Percentiles rank a stretch among this genome's conserved stretches.
phyloP scores from a whole-genome alignment of 1,140 invertebrate genomes.

The Coelopa frigida region DNA sequence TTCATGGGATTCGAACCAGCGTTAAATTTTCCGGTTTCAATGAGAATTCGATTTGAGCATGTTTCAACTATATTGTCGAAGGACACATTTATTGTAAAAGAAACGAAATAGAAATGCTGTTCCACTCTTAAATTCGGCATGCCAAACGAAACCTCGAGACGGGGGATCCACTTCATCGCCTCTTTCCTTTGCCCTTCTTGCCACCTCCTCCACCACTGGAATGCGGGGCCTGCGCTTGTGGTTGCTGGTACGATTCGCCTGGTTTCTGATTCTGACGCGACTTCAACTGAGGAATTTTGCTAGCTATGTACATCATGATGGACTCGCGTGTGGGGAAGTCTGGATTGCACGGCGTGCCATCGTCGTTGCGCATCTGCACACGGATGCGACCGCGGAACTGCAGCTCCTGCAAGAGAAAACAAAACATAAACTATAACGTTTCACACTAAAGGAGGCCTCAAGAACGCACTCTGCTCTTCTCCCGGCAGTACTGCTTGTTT shows the following conservation, averaged over 20 bases:
- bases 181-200: conserved; percentile 32
- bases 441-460: neutral
- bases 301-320: conserved; percentile 67
- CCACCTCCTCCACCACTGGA: conserved; percentile 20
- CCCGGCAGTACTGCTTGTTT: conserved; percentile 89
- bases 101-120: too few relatives aligned
- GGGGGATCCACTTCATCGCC: conserved; percentile 21
- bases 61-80: too few relatives aligned
- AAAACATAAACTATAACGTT: neutral
- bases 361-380: conserved; percentile 88
- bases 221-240: conserved; percentile 20
- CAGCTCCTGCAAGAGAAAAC: conserved; percentile 54
- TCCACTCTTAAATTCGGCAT: too few relatives aligned
- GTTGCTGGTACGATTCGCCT: conserved; percentile 16
- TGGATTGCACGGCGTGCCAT: conserved; percentile 67
- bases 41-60: too few relatives aligned
- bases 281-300: conserved; percentile 90
- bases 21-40: too few relatives aligned
- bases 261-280: conserved; percentile 49
- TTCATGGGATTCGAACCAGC: too few relatives aligned
- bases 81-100: too few relatives aligned
- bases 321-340: conserved; percentile 72
- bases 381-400: conserved; percentile 77
- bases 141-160: too few relatives aligned
- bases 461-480: conserved; percentile 66